Percentiles rank a stretch among this genome's conserved stretches.
These are phyloP conservation scores for Thermophis baileyi DNA, from an alignment of 2,113 vertebrate species.

Conservation along the genomic window DNA sequence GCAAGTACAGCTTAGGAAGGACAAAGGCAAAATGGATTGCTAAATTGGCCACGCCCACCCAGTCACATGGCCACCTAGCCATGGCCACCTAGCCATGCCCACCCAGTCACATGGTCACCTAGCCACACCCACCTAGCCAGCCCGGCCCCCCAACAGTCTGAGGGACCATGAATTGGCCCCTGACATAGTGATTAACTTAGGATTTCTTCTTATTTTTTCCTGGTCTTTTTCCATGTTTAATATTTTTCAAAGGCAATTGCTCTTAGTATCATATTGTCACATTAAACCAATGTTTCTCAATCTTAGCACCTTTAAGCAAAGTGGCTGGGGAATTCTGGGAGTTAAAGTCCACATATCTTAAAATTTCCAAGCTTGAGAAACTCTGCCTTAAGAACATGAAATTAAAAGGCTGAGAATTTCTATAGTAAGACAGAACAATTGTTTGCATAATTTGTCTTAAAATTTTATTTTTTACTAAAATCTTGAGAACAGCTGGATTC, in stretches of 20 bases:
- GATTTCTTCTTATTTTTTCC: not conserved
- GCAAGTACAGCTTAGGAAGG: too few species aligned
- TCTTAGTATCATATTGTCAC: not conserved
- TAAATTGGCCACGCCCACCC: too few species aligned
- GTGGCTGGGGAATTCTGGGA: not conserved
- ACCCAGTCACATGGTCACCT: too few species aligned
- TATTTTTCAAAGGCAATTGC: not conserved
- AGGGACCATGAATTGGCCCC: too few species aligned
- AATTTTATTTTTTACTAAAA: not conserved
- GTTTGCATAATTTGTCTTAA: not conserved
- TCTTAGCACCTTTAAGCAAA: not conserved
- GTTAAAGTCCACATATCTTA: not conserved
- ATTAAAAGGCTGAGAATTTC: not conserved
- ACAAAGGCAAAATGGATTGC: too few species aligned
- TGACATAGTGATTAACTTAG: not conserved
- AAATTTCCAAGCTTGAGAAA: not conserved
- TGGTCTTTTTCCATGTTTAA: not conserved
- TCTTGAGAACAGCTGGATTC: not conserved
- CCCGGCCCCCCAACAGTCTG: too few species aligned
- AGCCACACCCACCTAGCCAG: too few species aligned
- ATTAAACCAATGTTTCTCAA: not conserved
- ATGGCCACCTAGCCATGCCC: too few species aligned
- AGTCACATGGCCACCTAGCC: too few species aligned
- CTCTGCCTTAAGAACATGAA: not conserved
- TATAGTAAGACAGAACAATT: not conserved